Percentiles rank a stretch among this genome's conserved stretches.
These are phyloP conservation scores for Coregonus ussuriensis DNA, from an alignment of 2,797 vertebrate species.

Conservation along the genomic window DNA sequence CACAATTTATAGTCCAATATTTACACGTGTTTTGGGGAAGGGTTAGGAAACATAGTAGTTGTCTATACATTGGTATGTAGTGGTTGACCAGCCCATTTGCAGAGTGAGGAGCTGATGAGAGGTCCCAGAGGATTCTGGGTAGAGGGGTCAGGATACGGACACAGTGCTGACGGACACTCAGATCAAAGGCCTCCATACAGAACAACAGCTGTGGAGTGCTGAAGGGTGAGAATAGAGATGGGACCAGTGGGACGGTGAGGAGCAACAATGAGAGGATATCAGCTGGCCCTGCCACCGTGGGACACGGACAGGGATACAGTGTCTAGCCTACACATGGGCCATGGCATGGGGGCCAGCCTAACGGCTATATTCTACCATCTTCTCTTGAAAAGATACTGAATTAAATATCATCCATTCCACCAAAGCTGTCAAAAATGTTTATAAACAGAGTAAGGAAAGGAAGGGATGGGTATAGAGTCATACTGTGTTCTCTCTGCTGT, in stretches of 20 bases:
- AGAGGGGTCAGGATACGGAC: background rate
- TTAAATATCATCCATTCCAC: background rate
- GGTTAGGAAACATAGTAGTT: no score
- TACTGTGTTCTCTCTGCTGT: background rate
- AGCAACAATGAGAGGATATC: constrained; percentile 7
- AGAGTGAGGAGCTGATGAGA: background rate
- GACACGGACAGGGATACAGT: background rate
- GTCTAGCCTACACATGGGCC: background rate
- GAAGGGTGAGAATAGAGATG: background rate
- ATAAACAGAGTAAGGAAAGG: background rate
- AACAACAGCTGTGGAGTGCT: constrained; percentile 1
- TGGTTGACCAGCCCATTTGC: background rate
- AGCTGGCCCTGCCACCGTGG: background rate
- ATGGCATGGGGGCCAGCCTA: background rate
- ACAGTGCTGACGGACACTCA: background rate
- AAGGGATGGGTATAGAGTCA: background rate
- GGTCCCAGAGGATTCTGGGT: background rate
- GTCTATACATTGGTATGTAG: no score
- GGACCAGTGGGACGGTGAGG: background rate
- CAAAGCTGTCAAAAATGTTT: background rate
- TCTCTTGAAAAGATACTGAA: background rate
- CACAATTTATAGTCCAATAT: no score
- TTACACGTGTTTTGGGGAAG: no score
- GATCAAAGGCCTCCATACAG: background rate
- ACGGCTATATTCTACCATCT: background rate